Conservation (phyloP, 2,797 vertebrate genomes). For the Sebastes vulpes region DNA sequence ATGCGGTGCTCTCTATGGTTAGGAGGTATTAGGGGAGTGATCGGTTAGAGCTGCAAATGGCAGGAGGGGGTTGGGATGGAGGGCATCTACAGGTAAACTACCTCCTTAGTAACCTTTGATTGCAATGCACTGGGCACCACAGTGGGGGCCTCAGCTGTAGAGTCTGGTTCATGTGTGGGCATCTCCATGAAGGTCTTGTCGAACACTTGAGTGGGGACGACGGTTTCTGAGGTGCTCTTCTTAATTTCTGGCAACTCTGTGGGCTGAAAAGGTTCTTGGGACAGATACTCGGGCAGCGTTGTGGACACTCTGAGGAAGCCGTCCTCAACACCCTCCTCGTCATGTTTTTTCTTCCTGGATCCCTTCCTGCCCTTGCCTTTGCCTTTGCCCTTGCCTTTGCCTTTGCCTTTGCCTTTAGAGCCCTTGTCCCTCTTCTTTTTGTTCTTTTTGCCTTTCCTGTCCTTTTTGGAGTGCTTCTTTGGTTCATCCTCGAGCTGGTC, state of each 20-base stretch:
- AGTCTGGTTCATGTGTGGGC: slow-evolving; percentile 73
- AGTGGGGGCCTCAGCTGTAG: slow-evolving; percentile 53
- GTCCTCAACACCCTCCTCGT: slow-evolving; percentile 70
- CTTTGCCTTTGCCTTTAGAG: slow-evolving; percentile 80
- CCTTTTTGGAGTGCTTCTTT: slow-evolving; percentile 69
- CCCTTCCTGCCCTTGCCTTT: slow-evolving; percentile 70
- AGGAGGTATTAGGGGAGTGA: slow-evolving; percentile 64
- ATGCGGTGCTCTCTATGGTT: slow-evolving; percentile 68
- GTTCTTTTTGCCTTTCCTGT: slow-evolving; percentile 83
- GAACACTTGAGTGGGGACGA: slow-evolving; percentile 29
- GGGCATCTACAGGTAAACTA: slow-evolving; percentile 56
- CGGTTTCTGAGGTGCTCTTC: slow-evolving; percentile 12
- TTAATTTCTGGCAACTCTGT: slow-evolving; percentile 40
- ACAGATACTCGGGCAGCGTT: slow-evolving; percentile 63
- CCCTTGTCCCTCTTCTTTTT: slow-evolving; percentile 84
- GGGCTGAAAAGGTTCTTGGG: slow-evolving; percentile 49
- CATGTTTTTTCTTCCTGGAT: slow-evolving; percentile 75
- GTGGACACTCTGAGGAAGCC: slow-evolving; percentile 76
- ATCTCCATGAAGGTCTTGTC: slow-evolving; percentile 64
- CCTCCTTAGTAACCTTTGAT: slow-evolving; percentile 75
- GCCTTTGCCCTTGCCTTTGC: slow-evolving; percentile 62
- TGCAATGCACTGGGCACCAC: slow-evolving; percentile 52
- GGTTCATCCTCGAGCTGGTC: slow-evolving; percentile 57
- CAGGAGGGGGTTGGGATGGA: slow-evolving; percentile 7
- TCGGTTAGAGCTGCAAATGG: slow-evolving; percentile 54